A percentile compares a stretch with the other conserved stretches of the same genome.
phyloP scores from a whole-genome alignment of 1,140 invertebrate species.

The Rhizoglyphus robini region DNA sequence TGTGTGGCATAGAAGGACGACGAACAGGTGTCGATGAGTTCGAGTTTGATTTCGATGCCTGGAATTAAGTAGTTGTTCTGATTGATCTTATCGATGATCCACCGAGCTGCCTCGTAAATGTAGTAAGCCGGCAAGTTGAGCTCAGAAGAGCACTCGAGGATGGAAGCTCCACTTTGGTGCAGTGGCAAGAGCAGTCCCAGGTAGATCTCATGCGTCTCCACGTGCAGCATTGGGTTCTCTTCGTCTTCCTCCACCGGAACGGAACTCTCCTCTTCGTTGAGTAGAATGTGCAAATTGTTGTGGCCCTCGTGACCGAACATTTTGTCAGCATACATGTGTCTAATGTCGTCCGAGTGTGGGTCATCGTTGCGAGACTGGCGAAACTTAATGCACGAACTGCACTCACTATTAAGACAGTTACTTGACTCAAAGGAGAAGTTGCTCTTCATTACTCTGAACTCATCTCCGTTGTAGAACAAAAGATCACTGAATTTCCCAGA shows the following conservation, averaged over 20 bases:
- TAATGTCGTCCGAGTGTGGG: neutral
- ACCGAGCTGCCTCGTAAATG: conserved; percentile 37
- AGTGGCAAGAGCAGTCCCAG: conserved; percentile 29
- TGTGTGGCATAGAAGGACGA: conserved; percentile 26
- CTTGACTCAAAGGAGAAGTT: neutral
- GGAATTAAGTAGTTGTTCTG: conserved; percentile 28
- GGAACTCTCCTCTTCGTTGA: neutral
- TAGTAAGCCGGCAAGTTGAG: conserved; percentile 32
- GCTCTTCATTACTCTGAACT: neutral
- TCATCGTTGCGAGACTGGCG: conserved; percentile 17
- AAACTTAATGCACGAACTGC: conserved; percentile 10
- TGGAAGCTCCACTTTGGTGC: conserved; percentile 27
- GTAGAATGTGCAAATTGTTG: neutral
- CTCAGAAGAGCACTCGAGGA: conserved; percentile 24
- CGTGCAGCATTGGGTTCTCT: neutral
- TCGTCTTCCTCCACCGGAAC: neutral
- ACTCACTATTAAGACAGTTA: neutral
- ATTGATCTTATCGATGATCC: conserved; percentile 39
- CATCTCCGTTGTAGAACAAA: conserved; percentile 15
- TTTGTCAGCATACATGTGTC: neutral
- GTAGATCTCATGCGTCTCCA: conserved; percentile 13
- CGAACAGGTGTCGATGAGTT: conserved; percentile 31
- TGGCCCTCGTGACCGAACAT: neutral
- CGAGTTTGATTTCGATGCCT: conserved; percentile 27
- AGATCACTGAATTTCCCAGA: neutral